A percentile compares a stretch with the other conserved stretches of the same genome.
Conservation (phyloP, 1,140 invertebrate genomes). For the Gryon sp. region DNA sequence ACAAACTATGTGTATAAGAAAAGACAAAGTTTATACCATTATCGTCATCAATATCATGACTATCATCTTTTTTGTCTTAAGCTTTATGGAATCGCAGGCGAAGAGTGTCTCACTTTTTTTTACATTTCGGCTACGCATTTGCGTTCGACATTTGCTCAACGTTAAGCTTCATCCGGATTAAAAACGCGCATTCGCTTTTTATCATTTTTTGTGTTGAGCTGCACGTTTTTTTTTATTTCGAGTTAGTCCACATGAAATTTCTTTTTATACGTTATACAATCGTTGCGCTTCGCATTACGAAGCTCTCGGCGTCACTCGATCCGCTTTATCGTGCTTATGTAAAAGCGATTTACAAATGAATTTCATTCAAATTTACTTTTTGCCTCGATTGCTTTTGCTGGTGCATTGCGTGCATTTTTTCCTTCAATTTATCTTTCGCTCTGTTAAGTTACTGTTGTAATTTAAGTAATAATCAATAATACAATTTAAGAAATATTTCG, state of each 20-base stretch:
- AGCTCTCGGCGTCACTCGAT: constrained; percentile 19
- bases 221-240: constrained; percentile 62
- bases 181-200: constrained; percentile 69
- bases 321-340: constrained; percentile 48
- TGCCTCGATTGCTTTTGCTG: too few species aligned
- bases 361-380: constrained; percentile 26
- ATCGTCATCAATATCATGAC: too few species aligned
- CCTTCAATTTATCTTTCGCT: too few species aligned
- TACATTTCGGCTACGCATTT: constrained; percentile 37
- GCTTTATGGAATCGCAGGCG: constrained; percentile 30
- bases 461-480: too few species aligned
- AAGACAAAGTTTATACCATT: too few species aligned
- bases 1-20: too few species aligned
- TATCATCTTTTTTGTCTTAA: constrained; percentile 46
- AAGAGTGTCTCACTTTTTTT: too few species aligned
- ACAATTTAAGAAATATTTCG: too few species aligned
- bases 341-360: constrained; percentile 64
- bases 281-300: constrained; percentile 52
- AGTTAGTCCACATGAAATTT: constrained; percentile 68
- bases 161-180: constrained; percentile 78
- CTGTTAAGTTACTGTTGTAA: too few species aligned
- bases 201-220: constrained; percentile 54
- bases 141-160: constrained; percentile 65
- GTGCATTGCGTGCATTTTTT: too few species aligned
- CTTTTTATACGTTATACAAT: constrained; percentile 52